These are phyloP conservation scores for Ophion ellenae DNA, from an alignment of 2,888 invertebrate species.

Conservation along the genomic window DNA sequence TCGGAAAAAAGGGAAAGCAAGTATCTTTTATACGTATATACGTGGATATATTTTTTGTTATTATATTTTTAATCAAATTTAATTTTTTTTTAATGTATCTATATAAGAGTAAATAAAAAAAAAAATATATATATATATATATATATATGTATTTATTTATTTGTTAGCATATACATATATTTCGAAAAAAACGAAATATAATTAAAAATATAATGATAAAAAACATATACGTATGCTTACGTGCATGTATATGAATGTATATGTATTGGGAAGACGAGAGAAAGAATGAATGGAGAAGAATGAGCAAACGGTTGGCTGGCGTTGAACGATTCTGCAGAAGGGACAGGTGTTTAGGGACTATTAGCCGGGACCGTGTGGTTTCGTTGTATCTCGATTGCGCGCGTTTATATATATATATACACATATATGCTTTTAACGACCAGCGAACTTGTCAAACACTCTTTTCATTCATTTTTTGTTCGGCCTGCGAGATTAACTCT, in stretches of 20 bases:
- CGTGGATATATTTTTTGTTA: too few species aligned
- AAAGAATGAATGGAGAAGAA: slow-evolving; percentile 50
- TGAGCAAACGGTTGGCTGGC: slow-evolving; percentile 32
- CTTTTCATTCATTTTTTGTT: slow-evolving; percentile 44
- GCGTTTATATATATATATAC: slow-evolving; percentile 19
- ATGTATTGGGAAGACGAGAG: slow-evolving; percentile 31
- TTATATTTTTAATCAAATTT: too few species aligned
- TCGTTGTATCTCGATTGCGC: slow-evolving; percentile 28
- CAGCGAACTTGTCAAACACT: slow-evolving; percentile 29
- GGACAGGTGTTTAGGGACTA: slow-evolving; percentile 74
- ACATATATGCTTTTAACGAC: slow-evolving; percentile 8
- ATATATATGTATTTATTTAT: too few species aligned
- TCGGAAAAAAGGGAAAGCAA: too few species aligned
- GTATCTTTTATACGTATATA: too few species aligned
- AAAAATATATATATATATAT: too few species aligned
- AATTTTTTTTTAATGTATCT: too few species aligned
- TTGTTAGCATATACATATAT: too few species aligned
- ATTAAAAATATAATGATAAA: neutral
- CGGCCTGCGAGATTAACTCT: neutral
- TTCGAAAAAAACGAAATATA: too few species aligned
- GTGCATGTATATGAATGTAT: neutral
- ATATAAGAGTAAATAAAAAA: too few species aligned
- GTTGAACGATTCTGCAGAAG: slow-evolving; percentile 67
- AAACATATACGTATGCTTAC: neutral
- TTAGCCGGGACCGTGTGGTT: slow-evolving; percentile 66